Conservation (phyloP, 2,888 invertebrate genomes). For the Gastrophysa polygoni region DNA sequence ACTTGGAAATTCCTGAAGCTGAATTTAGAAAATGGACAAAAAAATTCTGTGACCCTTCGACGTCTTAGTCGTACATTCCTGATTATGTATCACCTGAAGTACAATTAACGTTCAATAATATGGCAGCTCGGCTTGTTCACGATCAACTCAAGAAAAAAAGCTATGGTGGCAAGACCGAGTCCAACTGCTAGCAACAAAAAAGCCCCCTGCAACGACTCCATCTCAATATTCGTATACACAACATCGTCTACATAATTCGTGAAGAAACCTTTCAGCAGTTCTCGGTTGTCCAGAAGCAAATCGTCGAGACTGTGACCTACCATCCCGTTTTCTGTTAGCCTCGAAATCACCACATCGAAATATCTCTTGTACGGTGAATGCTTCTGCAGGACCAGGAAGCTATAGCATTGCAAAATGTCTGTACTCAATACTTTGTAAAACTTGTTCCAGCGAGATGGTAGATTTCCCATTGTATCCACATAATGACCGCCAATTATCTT, state of each 20-base stretch:
- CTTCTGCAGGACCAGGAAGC: not conserved
- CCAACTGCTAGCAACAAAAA: not conserved
- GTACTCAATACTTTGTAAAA: not conserved
- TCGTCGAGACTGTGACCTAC: not conserved
- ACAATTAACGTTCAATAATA: too few species aligned
- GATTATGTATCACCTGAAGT: too few species aligned
- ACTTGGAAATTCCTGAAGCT: too few species aligned
- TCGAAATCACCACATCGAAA: not conserved
- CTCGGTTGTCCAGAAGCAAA: not conserved
- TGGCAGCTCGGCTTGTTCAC: not conserved
- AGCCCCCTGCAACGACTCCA: not conserved
- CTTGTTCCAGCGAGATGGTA: not conserved
- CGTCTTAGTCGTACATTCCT: too few species aligned
- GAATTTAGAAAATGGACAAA: too few species aligned
- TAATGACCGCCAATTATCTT: not conserved
- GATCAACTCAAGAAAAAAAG: not conserved
- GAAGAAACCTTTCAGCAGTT: not conserved
- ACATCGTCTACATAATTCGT: conserved; percentile 1
- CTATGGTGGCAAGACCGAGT: not conserved
- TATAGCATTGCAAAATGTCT: not conserved
- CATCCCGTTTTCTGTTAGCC: not conserved
- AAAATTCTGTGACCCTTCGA: too few species aligned
- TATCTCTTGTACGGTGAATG: not conserved
- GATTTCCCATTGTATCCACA: not conserved
- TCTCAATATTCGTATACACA: not conserved